Evolutionary conservation across 1,140 invertebrate species (phyloP), one percentile per base, ranked within the genome.

Genomic region (Eciton burchellii): DNA sequence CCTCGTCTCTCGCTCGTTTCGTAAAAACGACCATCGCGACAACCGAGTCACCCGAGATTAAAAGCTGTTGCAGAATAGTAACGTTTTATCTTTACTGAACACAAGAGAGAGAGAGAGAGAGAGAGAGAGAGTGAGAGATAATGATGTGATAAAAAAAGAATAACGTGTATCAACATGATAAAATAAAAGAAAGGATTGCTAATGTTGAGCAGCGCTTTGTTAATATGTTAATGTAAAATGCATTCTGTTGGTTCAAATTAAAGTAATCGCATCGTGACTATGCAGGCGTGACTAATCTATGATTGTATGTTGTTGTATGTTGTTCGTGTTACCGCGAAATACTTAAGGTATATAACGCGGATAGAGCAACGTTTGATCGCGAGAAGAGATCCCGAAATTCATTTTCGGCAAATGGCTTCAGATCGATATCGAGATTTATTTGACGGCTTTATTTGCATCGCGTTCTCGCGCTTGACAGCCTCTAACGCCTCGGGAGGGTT

Each of bases 361-460:
- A 52, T 43, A 19, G 16, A 47, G 14, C 1, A 47, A 16, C 1
- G 14, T 24, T 11, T 8, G 47, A 43, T 16, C 14, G 60, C 14
- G n/a, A 12, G 35, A 26, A 70, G 14, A 35, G 11, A 41, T 73
- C 49, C 24, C 16, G 3, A 43, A 59, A 12, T n/a, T 54, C 52
- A 57, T 68, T 72, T 60, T 8, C 26, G 11, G 16, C 14, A 71
- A 63, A 41, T 65, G 6, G n/a, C 26, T 24, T 71, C 81, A 91
- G 91, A 93, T 93, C 92, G 88, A 93, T 93, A 94, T 94, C 89
- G 88, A 93, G 89, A 92, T 94, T 93, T 92, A 92, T 93, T 93
- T 90, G 90, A 92, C 90, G 86, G 84, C 89, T 92, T 92, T 91
- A 93, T 92, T 94, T 91, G 89, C 90, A 91, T 92, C 83, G 90